Evolutionary conservation across 2,113 vertebrate species (phyloP), one percentile per base, ranked within the genome.

Genomic region (Pollimyrus isidori): DNA sequence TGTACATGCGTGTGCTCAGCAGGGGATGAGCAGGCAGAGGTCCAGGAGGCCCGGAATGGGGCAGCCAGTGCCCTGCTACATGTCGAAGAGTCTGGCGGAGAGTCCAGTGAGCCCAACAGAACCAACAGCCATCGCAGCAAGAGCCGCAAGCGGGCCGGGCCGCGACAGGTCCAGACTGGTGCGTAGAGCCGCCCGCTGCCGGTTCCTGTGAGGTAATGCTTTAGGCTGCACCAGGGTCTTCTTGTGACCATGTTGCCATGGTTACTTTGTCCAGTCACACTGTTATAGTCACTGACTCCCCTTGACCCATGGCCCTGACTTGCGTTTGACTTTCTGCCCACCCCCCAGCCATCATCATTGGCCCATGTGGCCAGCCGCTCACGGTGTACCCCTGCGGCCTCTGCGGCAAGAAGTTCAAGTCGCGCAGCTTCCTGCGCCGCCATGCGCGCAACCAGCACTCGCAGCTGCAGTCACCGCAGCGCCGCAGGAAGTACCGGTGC

Each of bases 371-470:
- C 92, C 98, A 99, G 93, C 98, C 98, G 0, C 94, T 99, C 94
- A 99, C 98, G 0, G 98, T 99, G 88, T 99, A 99, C 92, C 98
- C 98, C 92, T 99, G 98, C 93, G 97, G 98, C 97, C 97, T 99
- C 88, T 99, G 98, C 89, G 98, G 98, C 53, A 99, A 99, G 93
- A 99, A 99, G 92, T 99, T 99, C 94, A 99, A 99, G 92, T 99
- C 98, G 0, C 95, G 98, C 92, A 98, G 98, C 73, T 99, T 99
- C 94, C 95, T 99, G 90, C 99, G 98, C 94, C 97, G 98, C 69
- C 98, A 99, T 93, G 99, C 98, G 93, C 98, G 98, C 94, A 99
- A 99, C 93, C 97, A 99, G 88, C 98, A 98, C 0, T 69, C 62
- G 3, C 62, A 69, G 3, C n/a, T 30, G n/a, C 98, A 99, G 95